A percentile compares a stretch with the other conserved stretches of the same genome.
These are phyloP conservation scores for Drosophila lacteicornis DNA, from an alignment of 1,140 invertebrate species.

Conservation along the genomic window DNA sequence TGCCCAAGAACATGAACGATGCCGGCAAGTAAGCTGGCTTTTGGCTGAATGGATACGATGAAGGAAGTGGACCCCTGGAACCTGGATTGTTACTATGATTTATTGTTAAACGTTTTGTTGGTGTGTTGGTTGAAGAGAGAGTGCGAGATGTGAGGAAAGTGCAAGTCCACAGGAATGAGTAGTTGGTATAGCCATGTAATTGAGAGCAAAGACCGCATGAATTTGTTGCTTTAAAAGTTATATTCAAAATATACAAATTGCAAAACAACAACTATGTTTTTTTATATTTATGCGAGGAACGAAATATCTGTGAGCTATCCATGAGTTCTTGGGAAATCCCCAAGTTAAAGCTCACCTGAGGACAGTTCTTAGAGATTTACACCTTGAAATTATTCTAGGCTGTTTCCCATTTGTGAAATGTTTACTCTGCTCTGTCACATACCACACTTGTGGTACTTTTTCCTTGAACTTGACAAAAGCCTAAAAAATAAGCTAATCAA, in stretches of 20 bases:
- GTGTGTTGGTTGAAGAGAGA: conserved; percentile 1
- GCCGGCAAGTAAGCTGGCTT: conserved; percentile 86
- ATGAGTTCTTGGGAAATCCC: background rate
- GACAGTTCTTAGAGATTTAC: background rate
- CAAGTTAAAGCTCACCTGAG: background rate
- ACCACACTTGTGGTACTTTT: background rate
- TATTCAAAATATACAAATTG: conserved; percentile 30
- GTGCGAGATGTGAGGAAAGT: conserved; percentile 6
- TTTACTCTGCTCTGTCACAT: background rate
- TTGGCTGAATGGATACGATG: background rate
- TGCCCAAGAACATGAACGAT: conserved; percentile 90
- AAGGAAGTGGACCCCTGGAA: conserved; percentile 23
- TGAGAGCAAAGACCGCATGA: conserved; percentile 36
- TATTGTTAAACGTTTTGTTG: conserved; percentile 13
- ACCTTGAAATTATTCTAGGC: background rate
- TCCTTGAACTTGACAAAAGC: conserved; percentile 8
- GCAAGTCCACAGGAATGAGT: conserved; percentile 22
- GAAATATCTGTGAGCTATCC: background rate
- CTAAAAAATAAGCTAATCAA: background rate
- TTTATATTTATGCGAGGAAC: background rate
- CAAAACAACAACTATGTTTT: background rate
- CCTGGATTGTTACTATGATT: conserved; percentile 22
- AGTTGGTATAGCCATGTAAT: conserved; percentile 28
- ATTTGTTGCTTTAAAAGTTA: conserved; percentile 47
- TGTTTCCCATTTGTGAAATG: background rate